Evolutionary conservation across 2,113 vertebrate genomes (phyloP), one percentile per base, ranked within the genome.

Genomic region (Notiomystis cincta): DNA sequence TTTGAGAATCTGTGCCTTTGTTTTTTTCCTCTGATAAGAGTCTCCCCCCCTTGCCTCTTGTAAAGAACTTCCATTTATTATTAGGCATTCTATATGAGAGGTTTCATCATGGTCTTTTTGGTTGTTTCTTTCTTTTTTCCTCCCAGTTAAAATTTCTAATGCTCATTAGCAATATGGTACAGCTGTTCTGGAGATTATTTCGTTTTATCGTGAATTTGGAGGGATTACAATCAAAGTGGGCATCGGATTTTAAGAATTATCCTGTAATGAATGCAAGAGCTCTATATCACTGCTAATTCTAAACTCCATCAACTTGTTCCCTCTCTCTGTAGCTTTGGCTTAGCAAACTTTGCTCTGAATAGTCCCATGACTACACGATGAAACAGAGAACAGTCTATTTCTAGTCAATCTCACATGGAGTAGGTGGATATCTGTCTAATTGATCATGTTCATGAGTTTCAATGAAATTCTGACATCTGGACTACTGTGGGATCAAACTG

Each of bases 171-270:
- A 84, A 17, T 25, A 10, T 51, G 65, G 12, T 33, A 71, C 76
- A 3, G 42, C 56, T 66, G 0, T 64, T 78, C 35, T 56, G 54
- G 57, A 91, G 28, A 82, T 76, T 87, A 87, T 79, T 79, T 65
- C 30, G 50, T 61, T 94, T 93, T 51, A 82, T 64, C 40, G 93
- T 66, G 70, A 67, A 82, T 89, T 93, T 72, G 27, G 45, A 82
- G 50, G 48, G 37, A 93, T 91, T 93, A 61, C 25, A 64, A 44
- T 85, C 70, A n/a, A 85, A 85, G 66, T 64, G 73, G 70, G 21
- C 54, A n/a, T 31, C 0, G 0, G 54, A 79, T 91, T 93, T 91
- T 57, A 58, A 72, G 70, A 79, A 70, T 53, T 89, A 62, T 21
- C 57, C 73, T 82, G n/a, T 72, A 85, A 60, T 58, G 13, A 56